phyloP scores from a whole-genome alignment of 2,113 vertebrate genomes.

The Oryzias curvinotus region DNA sequence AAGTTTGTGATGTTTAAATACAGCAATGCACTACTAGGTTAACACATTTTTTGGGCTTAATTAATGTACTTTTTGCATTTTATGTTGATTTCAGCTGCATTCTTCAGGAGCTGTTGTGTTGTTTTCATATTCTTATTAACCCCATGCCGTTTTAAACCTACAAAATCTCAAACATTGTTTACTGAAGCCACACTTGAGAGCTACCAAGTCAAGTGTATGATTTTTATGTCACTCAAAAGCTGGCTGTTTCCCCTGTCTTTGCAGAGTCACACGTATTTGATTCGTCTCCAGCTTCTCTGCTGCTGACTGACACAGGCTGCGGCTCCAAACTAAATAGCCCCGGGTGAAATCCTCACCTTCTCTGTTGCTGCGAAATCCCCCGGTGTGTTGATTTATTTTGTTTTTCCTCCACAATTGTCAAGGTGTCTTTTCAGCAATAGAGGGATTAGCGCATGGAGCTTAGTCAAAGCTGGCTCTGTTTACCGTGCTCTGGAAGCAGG shows the following conservation, averaged over 20 bases:
- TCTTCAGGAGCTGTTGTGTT: too few species aligned
- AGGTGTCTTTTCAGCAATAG: slow-evolving; percentile 39
- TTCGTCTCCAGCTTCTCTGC: slow-evolving; percentile 31
- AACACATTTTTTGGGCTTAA: too few species aligned
- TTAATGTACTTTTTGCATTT: too few species aligned
- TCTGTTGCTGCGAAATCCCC: slow-evolving; percentile 29
- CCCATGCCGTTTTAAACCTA: too few species aligned
- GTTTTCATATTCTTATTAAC: too few species aligned
- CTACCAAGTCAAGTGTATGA: too few species aligned
- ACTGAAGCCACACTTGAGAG: too few species aligned
- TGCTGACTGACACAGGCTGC: slow-evolving; percentile 28
- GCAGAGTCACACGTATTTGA: slow-evolving; percentile 10
- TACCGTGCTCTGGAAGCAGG: slow-evolving; percentile 34
- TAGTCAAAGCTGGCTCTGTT: slow-evolving; percentile 47
- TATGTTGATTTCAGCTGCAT: too few species aligned
- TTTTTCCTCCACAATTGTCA: slow-evolving; percentile 47
- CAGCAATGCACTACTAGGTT: background rate
- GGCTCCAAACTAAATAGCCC: slow-evolving; percentile 36
- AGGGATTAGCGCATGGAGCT: slow-evolving; percentile 47
- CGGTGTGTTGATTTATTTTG: slow-evolving; percentile 53
- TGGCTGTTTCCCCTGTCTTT: too few species aligned
- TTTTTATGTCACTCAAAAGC: too few species aligned
- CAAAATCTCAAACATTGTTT: too few species aligned
- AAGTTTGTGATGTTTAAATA: slow-evolving; percentile 13
- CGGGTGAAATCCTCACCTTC: slow-evolving; percentile 65